Conservation (phyloP, 2,113 vertebrate species). For the Nymphicus hollandicus region DNA sequence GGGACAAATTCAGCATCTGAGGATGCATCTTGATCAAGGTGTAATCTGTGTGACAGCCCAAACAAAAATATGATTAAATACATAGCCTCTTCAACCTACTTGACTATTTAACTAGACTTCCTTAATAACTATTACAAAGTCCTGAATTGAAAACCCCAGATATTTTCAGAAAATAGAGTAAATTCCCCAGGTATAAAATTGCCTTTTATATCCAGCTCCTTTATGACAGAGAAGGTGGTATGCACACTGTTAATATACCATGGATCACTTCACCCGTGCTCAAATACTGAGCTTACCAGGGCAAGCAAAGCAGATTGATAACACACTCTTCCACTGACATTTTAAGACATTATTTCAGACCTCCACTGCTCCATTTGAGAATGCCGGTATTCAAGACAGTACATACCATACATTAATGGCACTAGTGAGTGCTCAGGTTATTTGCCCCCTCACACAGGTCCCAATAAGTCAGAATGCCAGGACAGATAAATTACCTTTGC, state of each 20-base stretch:
- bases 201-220: background rate
- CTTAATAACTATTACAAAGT: background rate
- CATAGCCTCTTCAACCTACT: background rate
- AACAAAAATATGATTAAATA: background rate
- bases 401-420: background rate
- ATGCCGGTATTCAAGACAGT: background rate
- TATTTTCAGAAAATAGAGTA: background rate
- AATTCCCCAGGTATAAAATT: background rate
- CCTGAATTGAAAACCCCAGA: background rate
- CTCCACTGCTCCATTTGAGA: background rate
- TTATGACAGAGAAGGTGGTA: background rate
- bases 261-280: background rate
- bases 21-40: conserved; percentile 82
- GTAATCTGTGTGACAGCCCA: conserved; percentile 79
- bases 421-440: background rate
- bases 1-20: conserved; percentile 71
- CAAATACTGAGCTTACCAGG: background rate
- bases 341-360: background rate
- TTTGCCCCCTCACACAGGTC: background rate
- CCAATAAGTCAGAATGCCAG: background rate
- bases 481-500: background rate
- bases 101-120: background rate
- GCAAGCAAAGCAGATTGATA: background rate
- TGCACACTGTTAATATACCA: rapidly evolving
- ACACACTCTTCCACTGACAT: background rate